These are phyloP conservation scores for Embidobia sp. DNA, from an alignment of 2,888 invertebrate species.

Conservation along the genomic window DNA sequence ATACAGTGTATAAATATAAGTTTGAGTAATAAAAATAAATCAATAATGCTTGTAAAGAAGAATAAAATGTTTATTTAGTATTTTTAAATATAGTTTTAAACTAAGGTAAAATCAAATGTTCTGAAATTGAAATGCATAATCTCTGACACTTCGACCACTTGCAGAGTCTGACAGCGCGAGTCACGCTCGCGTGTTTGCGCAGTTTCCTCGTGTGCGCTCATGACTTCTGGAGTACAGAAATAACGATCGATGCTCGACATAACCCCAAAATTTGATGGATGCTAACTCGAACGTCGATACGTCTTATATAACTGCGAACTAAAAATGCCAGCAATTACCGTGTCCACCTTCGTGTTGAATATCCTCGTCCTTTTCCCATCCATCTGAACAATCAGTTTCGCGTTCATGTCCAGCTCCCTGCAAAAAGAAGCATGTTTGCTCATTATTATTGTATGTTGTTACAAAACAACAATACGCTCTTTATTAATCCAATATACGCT, in stretches of 20 bases:
- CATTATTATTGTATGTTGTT: too few species aligned
- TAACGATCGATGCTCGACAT: constrained; percentile 43
- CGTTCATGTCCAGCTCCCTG: constrained; percentile 93
- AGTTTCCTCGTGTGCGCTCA: constrained; percentile 14
- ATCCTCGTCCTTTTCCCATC: constrained; percentile 91
- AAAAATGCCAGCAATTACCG: constrained; percentile 37
- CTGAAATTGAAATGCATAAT: too few species aligned
- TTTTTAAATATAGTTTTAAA: too few species aligned
- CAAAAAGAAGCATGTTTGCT: constrained; percentile 76
- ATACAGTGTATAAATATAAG: too few species aligned
- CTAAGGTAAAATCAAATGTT: too few species aligned
- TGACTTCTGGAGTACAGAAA: constrained; percentile 22
- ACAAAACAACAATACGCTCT: neutral
- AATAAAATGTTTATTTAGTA: too few species aligned
- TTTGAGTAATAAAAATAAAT: too few species aligned
- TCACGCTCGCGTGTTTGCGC: constrained; percentile 22
- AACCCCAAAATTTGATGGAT: constrained; percentile 37
- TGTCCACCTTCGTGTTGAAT: constrained; percentile 85
- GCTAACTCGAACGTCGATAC: constrained; percentile 38
- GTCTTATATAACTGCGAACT: constrained; percentile 25
- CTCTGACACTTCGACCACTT: neutral
- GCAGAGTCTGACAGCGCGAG: neutral
- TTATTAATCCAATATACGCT: too few species aligned
- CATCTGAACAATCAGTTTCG: constrained; percentile 92
- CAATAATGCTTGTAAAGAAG: too few species aligned